Evolutionary conservation across 2,888 invertebrate genomes (phyloP).

Genomic region (Stegana nigrithorax): DNA sequence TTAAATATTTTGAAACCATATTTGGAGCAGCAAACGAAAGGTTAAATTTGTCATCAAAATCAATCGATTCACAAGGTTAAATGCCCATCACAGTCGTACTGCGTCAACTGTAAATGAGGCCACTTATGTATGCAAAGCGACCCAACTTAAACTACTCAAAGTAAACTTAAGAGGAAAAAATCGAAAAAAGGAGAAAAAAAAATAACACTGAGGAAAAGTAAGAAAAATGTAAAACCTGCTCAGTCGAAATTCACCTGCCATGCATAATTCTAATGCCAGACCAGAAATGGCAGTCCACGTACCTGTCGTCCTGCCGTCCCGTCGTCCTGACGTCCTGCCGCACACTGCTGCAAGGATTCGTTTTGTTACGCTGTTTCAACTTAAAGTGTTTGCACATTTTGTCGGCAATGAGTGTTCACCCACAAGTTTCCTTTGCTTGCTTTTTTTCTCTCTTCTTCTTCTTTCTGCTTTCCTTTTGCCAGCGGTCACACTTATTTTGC

Average conservation of each 20-base stretch:
- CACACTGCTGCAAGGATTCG: not conserved
- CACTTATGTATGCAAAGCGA: too few relatives aligned
- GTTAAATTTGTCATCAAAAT: too few relatives aligned
- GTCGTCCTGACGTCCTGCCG: not conserved
- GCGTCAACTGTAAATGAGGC: too few relatives aligned
- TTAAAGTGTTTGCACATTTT: slow-evolving; percentile 5
- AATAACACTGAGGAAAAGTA: not conserved
- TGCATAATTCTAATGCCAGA: not conserved
- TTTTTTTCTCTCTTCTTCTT: not conserved
- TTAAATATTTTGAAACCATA: too few relatives aligned
- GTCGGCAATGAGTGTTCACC: not conserved
- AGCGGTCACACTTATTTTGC: not conserved
- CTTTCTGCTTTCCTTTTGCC: not conserved
- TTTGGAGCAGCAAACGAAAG: too few relatives aligned
- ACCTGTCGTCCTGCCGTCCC: not conserved
- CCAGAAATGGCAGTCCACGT: not conserved
- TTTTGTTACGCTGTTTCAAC: not conserved
- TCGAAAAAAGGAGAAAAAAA: too few relatives aligned
- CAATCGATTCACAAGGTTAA: too few relatives aligned
- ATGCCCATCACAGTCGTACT: too few relatives aligned
- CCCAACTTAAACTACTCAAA: not conserved
- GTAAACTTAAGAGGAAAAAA: too few relatives aligned
- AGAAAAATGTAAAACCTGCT: not conserved
- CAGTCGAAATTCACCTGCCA: not conserved
- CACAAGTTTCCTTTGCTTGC: not conserved